These are phyloP conservation scores for Enteromius treurensis DNA, from an alignment of 2,797 vertebrate species.

Conservation along the genomic window DNA sequence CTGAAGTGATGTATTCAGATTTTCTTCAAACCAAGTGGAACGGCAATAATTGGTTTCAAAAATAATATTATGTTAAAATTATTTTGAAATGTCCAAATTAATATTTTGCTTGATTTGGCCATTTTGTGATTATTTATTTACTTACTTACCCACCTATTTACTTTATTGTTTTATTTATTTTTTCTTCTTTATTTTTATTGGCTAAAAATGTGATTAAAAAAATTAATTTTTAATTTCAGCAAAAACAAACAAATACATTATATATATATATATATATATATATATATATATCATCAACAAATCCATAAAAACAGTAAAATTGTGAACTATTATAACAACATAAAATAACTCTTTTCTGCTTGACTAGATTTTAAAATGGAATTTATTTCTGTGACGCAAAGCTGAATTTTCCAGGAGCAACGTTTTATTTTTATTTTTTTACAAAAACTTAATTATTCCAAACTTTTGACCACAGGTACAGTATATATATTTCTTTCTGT, in stretches of 20 bases:
- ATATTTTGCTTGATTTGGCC: not conserved
- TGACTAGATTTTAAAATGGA: not conserved
- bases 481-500: not conserved
- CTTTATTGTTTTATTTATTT: no score
- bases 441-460: not conserved
- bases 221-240: not conserved
- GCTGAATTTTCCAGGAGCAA: not conserved
- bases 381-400: not conserved
- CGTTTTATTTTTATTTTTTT: not conserved
- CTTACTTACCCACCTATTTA: not conserved
- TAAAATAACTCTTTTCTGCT: not conserved
- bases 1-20: not conserved
- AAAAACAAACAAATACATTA: not conserved
- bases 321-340: not conserved
- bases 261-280: not conserved
- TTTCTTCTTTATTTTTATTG: not conserved
- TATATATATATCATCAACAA: not conserved
- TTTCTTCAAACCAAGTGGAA: not conserved
- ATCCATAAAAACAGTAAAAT: not conserved
- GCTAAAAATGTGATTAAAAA: not conserved
- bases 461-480: not conserved
- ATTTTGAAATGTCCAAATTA: not conserved
- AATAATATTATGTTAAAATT: not conserved
- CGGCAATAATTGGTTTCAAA: not conserved
- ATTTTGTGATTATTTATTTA: not conserved